Conservation (phyloP, 2,888 invertebrate genomes). For the Oligia fasciuncula region DNA sequence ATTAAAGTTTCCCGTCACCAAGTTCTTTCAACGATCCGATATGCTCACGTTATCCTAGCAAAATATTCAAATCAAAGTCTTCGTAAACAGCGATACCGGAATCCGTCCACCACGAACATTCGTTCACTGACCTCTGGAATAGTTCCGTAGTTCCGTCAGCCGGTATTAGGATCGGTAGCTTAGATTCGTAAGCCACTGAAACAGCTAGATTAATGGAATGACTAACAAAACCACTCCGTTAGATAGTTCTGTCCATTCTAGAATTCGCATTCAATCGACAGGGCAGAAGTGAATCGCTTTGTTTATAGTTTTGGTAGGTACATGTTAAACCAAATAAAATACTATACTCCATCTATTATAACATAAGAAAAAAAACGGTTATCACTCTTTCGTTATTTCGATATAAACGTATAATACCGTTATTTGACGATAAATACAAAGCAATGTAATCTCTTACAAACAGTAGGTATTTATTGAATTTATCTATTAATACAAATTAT, state of each 20-base stretch:
- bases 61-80: conserved; percentile 48
- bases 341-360: no score
- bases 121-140: conserved; percentile 35
- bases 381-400: no score
- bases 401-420: no score
- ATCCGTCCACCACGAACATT: conserved; percentile 12
- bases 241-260: conserved; percentile 17
- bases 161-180: conserved; percentile 25
- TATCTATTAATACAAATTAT: no score
- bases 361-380: no score
- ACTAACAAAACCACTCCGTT: conserved; percentile 37
- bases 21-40: no score
- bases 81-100: conserved; percentile 20
- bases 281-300: not conserved
- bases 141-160: conserved; percentile 2
- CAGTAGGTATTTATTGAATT: no score
- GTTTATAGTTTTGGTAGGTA: not conserved
- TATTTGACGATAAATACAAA: no score
- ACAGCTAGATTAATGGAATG: conserved; percentile 40
- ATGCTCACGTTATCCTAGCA: no score
- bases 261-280: conserved; percentile 11
- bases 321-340: not conserved
- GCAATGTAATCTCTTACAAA: no score
- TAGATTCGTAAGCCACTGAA: conserved; percentile 26
- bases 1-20: no score